These are phyloP conservation scores for Caerostris extrusa DNA, from an alignment of 1,140 invertebrate species.

Conservation along the genomic window DNA sequence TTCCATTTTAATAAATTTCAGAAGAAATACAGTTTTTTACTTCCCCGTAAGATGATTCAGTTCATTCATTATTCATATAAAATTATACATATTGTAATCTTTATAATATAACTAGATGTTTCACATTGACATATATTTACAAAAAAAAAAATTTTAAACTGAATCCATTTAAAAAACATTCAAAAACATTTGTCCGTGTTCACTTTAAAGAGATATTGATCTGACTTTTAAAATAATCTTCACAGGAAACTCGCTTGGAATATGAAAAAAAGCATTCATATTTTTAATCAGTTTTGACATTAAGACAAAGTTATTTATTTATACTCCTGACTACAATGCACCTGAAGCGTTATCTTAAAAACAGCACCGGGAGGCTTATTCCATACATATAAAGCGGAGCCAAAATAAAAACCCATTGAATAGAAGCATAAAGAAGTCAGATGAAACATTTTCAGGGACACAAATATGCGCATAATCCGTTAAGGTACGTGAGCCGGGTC, in stretches of 20 bases:
- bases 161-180: too few relatives aligned
- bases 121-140: too few relatives aligned
- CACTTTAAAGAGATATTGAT: too few relatives aligned
- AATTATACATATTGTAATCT: neutral
- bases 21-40: neutral
- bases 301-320: slow-evolving; percentile 35
- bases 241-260: too few relatives aligned
- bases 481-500: slow-evolving; percentile 73
- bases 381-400: slow-evolving; percentile 42
- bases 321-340: slow-evolving; percentile 19
- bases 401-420: slow-evolving; percentile 72
- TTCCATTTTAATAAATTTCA: neutral
- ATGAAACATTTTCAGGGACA: slow-evolving; percentile 68
- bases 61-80: neutral
- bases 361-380: slow-evolving; percentile 39
- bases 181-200: too few relatives aligned
- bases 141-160: too few relatives aligned
- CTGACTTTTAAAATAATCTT: too few relatives aligned
- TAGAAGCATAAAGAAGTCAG: slow-evolving; percentile 76
- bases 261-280: neutral
- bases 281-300: slow-evolving; percentile 17
- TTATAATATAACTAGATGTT: too few relatives aligned
- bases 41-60: neutral
- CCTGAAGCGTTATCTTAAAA: slow-evolving; percentile 39
- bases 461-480: slow-evolving; percentile 76